phyloP scores from a whole-genome alignment of 2,113 vertebrate genomes.

The Callionymus lyra region DNA sequence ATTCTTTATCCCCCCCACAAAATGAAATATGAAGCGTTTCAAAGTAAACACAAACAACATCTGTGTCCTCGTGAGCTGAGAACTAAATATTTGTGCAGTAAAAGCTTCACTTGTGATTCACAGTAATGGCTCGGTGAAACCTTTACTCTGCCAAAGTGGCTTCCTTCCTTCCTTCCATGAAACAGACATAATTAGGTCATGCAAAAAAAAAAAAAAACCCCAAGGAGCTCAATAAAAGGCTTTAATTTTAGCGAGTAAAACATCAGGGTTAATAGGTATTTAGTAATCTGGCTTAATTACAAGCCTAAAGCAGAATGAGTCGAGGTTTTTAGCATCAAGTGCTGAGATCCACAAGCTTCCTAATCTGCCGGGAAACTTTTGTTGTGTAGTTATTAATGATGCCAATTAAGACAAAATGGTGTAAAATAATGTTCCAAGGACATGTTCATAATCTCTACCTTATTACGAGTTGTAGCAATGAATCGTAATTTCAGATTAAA shows the following conservation, averaged over 20 bases:
- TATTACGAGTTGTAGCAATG: too few relatives aligned
- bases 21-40: too few relatives aligned
- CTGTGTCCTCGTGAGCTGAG: neutral
- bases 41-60: too few relatives aligned
- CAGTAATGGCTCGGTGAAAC: neutral
- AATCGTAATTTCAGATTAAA: too few relatives aligned
- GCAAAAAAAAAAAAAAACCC: constrained; percentile 37
- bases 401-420: too few relatives aligned
- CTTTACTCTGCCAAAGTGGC: constrained; percentile 17
- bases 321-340: constrained; percentile 4
- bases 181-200: constrained; percentile 51
- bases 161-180: constrained; percentile 17
- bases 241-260: constrained; percentile 57
- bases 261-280: constrained; percentile 54
- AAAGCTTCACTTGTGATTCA: too few relatives aligned
- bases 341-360: constrained; percentile 1
- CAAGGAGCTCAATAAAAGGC: constrained; percentile 50
- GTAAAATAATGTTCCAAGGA: too few relatives aligned
- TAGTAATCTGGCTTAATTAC: constrained; percentile 55
- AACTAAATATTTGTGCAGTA: constrained; percentile 2
- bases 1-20: too few relatives aligned
- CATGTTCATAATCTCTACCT: too few relatives aligned
- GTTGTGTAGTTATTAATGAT: too few relatives aligned
- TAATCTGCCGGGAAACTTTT: too few relatives aligned
- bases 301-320: constrained; percentile 32